A percentile compares a stretch with the other conserved stretches of the same genome.
Conservation (phyloP, 2,888 invertebrate genomes). For the Lasioglossum calceatum region DNA sequence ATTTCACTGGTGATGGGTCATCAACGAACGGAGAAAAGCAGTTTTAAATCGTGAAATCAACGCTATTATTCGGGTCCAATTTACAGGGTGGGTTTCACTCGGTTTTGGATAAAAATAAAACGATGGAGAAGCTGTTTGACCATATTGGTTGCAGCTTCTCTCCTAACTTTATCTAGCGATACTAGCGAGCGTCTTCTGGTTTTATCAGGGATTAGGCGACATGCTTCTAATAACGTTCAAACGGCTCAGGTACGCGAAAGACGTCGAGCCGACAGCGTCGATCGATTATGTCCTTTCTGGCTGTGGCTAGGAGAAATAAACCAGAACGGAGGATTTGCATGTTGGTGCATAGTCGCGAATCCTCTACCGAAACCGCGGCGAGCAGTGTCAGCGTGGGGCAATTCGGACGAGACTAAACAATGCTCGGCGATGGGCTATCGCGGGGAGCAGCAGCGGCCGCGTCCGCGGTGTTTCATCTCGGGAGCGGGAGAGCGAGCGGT, state of each 20-base stretch:
- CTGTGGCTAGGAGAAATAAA: too few relatives aligned
- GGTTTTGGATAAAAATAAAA: background rate
- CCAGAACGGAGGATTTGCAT: slow-evolving; percentile 32
- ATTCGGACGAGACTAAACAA: slow-evolving; percentile 59
- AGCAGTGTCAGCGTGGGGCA: slow-evolving; percentile 39
- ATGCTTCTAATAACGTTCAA: background rate
- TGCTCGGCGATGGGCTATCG: slow-evolving; percentile 63
- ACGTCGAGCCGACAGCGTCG: background rate
- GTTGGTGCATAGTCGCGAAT: background rate
- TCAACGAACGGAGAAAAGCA: background rate
- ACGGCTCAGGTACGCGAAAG: background rate
- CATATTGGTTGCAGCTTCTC: too few relatives aligned
- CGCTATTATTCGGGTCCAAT: background rate
- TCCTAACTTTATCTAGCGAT: too few relatives aligned
- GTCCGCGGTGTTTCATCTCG: slow-evolving; percentile 54
- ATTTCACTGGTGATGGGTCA: background rate
- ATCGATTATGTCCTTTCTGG: slow-evolving; percentile 23
- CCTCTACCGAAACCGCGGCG: slow-evolving; percentile 32
- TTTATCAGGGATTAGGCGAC: too few relatives aligned
- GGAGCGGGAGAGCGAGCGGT: slow-evolving; percentile 12
- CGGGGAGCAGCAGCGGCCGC: slow-evolving; percentile 31
- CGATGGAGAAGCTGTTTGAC: background rate
- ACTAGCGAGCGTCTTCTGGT: too few relatives aligned
- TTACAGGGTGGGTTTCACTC: background rate
- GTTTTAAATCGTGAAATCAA: background rate